Conservation (phyloP, 1,140 invertebrate species). For the Anagrus nilaparvatae region DNA sequence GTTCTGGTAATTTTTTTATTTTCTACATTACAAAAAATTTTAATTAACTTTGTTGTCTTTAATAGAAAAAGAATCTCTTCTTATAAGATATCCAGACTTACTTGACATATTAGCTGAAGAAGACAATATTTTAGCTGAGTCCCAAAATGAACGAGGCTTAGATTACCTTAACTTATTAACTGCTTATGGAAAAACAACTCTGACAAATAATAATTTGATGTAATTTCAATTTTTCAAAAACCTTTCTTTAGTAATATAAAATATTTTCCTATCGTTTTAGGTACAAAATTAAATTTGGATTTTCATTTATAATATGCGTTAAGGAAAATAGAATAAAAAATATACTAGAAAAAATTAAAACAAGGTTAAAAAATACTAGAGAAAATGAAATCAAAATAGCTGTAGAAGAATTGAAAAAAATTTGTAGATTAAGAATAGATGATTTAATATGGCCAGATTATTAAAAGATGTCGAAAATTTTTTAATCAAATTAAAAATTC, state of each 20-base stretch:
- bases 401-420: conserved; percentile 61
- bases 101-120: conserved; percentile 47
- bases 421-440: conserved; percentile 48
- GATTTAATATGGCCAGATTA: conserved; percentile 39
- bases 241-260: no score
- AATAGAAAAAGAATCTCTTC: conserved; percentile 48
- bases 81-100: conserved; percentile 54
- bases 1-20: conserved; percentile 43
- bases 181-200: conserved; percentile 39
- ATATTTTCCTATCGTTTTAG: no score
- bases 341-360: conserved; percentile 47
- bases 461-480: no score
- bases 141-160: conserved; percentile 46
- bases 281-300: conserved; percentile 57
- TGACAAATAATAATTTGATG: conserved; percentile 46
- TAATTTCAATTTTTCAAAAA: no score
- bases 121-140: conserved; percentile 49
- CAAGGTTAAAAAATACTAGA: conserved; percentile 44
- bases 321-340: conserved; percentile 52
- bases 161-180: conserved; percentile 47
- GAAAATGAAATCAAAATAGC: conserved; percentile 47
- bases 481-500: neutral
- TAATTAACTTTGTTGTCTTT: no score
- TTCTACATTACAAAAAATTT: no score
- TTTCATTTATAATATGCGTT: conserved; percentile 62